Conservation (phyloP, 2,888 invertebrate species). For the Steromphala cineraria region DNA sequence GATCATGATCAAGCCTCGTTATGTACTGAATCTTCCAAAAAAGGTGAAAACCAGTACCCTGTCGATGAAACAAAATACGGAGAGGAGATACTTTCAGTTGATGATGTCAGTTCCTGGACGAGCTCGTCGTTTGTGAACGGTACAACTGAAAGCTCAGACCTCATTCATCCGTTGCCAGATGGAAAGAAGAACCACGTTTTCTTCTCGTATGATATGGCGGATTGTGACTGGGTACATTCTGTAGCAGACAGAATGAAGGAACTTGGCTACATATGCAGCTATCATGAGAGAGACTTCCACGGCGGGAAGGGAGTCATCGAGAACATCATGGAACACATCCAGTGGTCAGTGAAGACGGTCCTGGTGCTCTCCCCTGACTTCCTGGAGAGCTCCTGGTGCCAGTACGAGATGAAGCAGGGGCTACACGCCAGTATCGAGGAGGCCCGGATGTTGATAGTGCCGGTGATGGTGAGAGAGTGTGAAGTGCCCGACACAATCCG, state of each 20-base stretch:
- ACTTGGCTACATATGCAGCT: not conserved
- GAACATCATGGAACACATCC: not conserved
- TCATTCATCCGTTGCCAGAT: not conserved
- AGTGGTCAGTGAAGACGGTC: not conserved
- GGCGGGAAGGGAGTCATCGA: not conserved
- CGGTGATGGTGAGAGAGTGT: not conserved
- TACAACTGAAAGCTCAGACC: too few relatives aligned
- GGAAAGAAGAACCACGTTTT: not conserved
- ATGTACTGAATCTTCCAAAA: too few relatives aligned
- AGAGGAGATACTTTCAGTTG: too few relatives aligned
- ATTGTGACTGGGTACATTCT: not conserved
- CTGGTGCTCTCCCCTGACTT: not conserved
- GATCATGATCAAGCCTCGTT: too few relatives aligned
- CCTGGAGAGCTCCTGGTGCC: not conserved
- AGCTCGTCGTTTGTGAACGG: too few relatives aligned
- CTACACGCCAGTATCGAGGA: not conserved
- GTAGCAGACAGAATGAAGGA: not conserved
- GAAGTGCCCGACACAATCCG: not conserved
- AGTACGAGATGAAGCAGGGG: not conserved
- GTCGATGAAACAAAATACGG: too few relatives aligned
- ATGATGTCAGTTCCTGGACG: too few relatives aligned
- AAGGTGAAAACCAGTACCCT: too few relatives aligned
- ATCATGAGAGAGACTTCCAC: not conserved
- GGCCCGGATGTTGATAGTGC: not conserved
- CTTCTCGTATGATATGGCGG: not conserved